These are phyloP conservation scores for Strigamia crassipes DNA, from an alignment of 2,888 invertebrate species.

Conservation along the genomic window DNA sequence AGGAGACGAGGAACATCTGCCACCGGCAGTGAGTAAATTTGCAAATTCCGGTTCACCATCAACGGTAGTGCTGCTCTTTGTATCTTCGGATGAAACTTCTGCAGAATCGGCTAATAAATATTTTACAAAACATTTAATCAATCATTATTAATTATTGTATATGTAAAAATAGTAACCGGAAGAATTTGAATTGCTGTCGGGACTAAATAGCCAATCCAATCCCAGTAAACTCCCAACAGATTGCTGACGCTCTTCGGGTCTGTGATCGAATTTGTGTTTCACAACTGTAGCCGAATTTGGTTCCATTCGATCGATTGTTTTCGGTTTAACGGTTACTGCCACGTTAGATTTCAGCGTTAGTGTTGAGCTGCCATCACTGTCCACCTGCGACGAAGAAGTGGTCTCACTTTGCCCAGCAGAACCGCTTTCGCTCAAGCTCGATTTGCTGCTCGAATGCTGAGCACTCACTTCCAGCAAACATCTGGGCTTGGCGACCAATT, in stretches of 20 bases:
- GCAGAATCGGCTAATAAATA: not conserved
- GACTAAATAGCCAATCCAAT: constrained; percentile 69
- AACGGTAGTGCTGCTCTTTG: constrained; percentile 35
- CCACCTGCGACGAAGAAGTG: constrained; percentile 39
- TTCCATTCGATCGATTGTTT: constrained; percentile 7
- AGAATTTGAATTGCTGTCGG: constrained; percentile 55
- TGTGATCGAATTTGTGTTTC: not conserved
- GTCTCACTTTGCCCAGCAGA: constrained; percentile 43
- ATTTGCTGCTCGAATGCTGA: constrained; percentile 47
- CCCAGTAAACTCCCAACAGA: constrained; percentile 63
- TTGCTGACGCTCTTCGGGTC: constrained; percentile 2
- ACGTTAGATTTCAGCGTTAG: constrained; percentile 29
- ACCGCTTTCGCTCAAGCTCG: constrained; percentile 43
- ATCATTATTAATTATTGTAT: not conserved
- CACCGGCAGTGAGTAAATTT: not conserved
- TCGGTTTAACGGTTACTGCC: not conserved
- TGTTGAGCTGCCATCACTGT: constrained; percentile 47
- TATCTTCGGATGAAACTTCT: constrained; percentile 37
- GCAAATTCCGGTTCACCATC: constrained; percentile 41
- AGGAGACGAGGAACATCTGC: constrained; percentile 46
- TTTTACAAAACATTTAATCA: not conserved
- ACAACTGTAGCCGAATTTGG: too few relatives aligned
- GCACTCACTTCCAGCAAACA: not conserved
- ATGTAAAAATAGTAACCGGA: constrained; percentile 43
- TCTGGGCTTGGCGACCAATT: constrained; percentile 39